Percentiles rank a stretch among this genome's conserved stretches.
These are phyloP conservation scores for Parnassius smintheus DNA, from an alignment of 2,888 invertebrate genomes.

Conservation along the genomic window DNA sequence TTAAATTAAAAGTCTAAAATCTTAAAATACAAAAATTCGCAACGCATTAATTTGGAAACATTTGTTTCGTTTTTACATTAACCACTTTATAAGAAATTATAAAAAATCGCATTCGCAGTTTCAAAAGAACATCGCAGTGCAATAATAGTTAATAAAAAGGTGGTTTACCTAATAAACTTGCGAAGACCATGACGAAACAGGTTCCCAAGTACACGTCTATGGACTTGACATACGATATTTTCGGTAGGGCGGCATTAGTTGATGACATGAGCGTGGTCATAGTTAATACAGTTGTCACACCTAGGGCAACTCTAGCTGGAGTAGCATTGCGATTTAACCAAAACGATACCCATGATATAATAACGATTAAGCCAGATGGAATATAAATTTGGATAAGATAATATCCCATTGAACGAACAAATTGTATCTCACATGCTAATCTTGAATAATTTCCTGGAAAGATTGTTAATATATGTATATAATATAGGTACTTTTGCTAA, in stretches of 20 bases:
- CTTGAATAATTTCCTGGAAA: conserved; percentile 95
- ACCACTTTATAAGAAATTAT: neutral
- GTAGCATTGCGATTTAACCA: conserved; percentile 98
- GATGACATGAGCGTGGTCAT: conserved; percentile 99
- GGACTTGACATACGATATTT: conserved; percentile 98
- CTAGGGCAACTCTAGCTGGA: conserved; percentile 95
- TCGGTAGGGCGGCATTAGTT: conserved; percentile 97
- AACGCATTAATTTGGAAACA: neutral
- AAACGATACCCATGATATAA: conserved; percentile 98
- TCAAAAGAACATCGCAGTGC: neutral
- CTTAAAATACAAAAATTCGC: conserved; percentile 56
- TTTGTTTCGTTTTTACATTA: too few relatives aligned
- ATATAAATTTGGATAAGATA: conserved; percentile 99
- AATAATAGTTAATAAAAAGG: neutral
- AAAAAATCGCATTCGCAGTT: neutral
- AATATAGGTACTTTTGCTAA: too few relatives aligned
- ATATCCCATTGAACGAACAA: conserved; percentile 98
- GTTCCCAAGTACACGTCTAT: conserved; percentile 98
- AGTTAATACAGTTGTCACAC: conserved; percentile 97
- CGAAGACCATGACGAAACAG: conserved; percentile 99
- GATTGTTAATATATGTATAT: conserved; percentile 16
- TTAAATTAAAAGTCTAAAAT: too few relatives aligned
- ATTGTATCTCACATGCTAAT: conserved; percentile 97
- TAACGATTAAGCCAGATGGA: conserved; percentile 97
- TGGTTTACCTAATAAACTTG: conserved; percentile 93